Conservation (phyloP, 1,140 invertebrate species). For the Propsilocerus akamusi region DNA sequence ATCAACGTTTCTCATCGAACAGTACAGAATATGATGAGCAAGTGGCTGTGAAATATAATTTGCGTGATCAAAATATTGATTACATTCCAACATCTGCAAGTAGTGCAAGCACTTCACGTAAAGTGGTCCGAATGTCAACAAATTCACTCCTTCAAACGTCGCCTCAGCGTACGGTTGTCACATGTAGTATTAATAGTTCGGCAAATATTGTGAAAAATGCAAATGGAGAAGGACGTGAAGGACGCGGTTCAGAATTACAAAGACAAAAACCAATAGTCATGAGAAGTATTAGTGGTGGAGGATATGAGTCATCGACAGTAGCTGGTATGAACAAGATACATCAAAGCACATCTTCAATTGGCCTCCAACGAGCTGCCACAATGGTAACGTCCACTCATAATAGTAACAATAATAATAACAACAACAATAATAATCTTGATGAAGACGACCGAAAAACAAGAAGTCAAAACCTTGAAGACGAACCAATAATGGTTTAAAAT, state of each 20-base stretch:
- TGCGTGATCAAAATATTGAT: constrained; percentile 8
- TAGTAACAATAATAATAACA: not conserved
- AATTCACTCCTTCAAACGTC: not conserved
- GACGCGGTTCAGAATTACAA: not conserved
- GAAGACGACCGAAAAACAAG: constrained; percentile 1
- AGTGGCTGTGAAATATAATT: constrained; percentile 6
- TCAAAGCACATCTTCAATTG: not conserved
- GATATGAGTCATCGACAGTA: constrained; percentile 2
- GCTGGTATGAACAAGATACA: not conserved
- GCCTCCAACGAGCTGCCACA: not conserved
- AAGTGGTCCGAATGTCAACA: not conserved
- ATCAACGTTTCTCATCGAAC: not conserved
- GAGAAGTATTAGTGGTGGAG: constrained; percentile 7
- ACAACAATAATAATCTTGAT: constrained; percentile 1
- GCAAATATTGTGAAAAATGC: constrained; percentile 3
- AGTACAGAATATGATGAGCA: not conserved
- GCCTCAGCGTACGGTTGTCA: not conserved
- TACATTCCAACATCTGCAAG: constrained; percentile 4
- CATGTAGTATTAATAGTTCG: not conserved
- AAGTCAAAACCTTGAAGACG: constrained; percentile 7
- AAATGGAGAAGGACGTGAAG: not conserved
- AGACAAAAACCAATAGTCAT: constrained; percentile 2
- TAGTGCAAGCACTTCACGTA: not conserved
- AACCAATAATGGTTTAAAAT: constrained; percentile 9
- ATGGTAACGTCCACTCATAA: not conserved